Conservation (phyloP, 2,888 invertebrate species). For the Apamea crenata region DNA sequence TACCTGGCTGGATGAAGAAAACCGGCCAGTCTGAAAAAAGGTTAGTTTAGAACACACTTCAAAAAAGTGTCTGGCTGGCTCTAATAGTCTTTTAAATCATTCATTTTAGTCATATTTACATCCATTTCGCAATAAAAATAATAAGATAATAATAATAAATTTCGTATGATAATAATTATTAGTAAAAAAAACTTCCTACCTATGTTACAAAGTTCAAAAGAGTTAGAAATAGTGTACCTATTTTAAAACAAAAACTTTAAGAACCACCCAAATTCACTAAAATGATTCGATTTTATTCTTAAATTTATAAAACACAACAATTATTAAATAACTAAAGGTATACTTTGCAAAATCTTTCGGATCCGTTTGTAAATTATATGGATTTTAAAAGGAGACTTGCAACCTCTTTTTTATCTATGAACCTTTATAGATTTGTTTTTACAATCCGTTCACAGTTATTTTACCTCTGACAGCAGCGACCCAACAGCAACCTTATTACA, state of each 20-base stretch:
- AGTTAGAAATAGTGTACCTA: too few species aligned
- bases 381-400: neutral
- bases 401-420: too few species aligned
- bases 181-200: neutral
- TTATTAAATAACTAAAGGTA: slow-evolving; percentile 17
- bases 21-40: slow-evolving; percentile 6
- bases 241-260: slow-evolving; percentile 1
- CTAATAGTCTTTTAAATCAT: neutral
- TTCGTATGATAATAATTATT: too few species aligned
- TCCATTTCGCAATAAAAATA: neutral
- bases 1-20: slow-evolving; percentile 22
- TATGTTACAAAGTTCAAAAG: neutral
- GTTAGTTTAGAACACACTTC: slow-evolving; percentile 19
- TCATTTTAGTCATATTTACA: neutral
- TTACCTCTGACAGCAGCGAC: too few species aligned
- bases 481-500: too few species aligned
- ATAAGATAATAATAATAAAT: neutral
- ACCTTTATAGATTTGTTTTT: neutral
- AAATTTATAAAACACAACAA: slow-evolving; percentile 26
- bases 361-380: too few species aligned
- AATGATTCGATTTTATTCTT: slow-evolving; percentile 51
- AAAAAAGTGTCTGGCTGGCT: neutral
- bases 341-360: neutral
- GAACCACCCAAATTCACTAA: neutral
- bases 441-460: too few species aligned